Evolutionary conservation across 1,140 invertebrate species (phyloP).

Genomic region (Trachymyrmex septentrionalis): DNA sequence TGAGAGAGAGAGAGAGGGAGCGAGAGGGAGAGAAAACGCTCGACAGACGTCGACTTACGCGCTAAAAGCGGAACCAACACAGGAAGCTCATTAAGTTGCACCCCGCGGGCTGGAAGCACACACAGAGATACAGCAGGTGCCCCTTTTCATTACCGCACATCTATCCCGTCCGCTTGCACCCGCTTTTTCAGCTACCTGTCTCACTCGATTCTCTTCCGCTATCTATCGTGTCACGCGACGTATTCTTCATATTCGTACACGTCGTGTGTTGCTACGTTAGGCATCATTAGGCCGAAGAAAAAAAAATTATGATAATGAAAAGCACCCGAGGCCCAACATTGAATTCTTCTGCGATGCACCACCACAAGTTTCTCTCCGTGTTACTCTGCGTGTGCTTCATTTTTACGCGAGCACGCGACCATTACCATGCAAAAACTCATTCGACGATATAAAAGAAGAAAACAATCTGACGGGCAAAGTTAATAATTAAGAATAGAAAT

Average conservation of each 20-base stretch:
- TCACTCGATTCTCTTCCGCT: conserved; percentile 32
- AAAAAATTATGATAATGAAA: conserved; percentile 76
- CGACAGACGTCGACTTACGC: conserved; percentile 70
- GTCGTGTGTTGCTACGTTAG: conserved; percentile 71
- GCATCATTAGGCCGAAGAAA: conserved; percentile 73
- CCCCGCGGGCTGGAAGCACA: conserved; percentile 73
- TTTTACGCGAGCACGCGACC: neutral
- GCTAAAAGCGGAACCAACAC: conserved; percentile 78
- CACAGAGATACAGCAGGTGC: conserved; percentile 70
- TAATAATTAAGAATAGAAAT: neutral
- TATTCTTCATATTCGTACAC: conserved; percentile 45
- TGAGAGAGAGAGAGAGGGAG: neutral
- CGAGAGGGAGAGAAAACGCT: neutral
- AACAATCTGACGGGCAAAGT: neutral
- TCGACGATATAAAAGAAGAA: neutral
- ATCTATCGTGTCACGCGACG: conserved; percentile 61
- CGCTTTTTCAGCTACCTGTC: conserved; percentile 53
- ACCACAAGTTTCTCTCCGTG: neutral
- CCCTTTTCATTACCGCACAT: conserved; percentile 48
- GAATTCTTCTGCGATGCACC: conserved; percentile 38
- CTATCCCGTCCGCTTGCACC: conserved; percentile 5
- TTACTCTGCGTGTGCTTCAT: neutral
- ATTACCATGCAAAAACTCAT: neutral
- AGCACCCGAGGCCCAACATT: conserved; percentile 44
- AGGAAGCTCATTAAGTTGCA: conserved; percentile 80